Conservation (phyloP, 1,140 invertebrate genomes). For the Babylonia areolata region DNA sequence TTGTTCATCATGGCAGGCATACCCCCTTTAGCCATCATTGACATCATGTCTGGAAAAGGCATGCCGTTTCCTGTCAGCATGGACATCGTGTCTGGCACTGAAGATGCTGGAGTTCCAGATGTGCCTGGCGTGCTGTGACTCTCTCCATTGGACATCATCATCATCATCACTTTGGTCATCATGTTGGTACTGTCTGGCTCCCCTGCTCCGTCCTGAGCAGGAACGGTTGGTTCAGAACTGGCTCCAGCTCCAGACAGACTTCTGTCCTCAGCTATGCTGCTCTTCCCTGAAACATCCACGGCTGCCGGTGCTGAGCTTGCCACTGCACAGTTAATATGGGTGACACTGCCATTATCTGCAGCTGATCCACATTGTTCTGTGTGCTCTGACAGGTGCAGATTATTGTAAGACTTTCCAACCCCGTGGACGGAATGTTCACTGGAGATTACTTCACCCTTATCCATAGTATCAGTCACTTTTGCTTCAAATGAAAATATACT, state of each 20-base stretch:
- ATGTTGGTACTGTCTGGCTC: not conserved
- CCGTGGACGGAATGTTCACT: not conserved
- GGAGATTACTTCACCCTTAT: not conserved
- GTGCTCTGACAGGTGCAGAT: not conserved
- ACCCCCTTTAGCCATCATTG: conserved; percentile 25
- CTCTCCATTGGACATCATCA: conserved; percentile 12
- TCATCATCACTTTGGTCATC: not conserved
- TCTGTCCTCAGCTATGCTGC: not conserved
- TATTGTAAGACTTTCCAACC: not conserved
- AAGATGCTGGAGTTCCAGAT: not conserved
- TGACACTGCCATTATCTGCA: not conserved
- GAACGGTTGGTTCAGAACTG: not conserved
- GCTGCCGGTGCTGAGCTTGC: not conserved
- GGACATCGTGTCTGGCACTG: not conserved
- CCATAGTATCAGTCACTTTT: not conserved
- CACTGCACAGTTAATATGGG: not conserved
- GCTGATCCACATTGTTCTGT: not conserved
- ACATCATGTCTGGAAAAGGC: conserved; percentile 25
- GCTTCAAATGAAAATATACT: not conserved
- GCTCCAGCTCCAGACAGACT: not conserved
- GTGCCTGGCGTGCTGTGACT: too few relatives aligned
- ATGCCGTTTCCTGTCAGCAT: not conserved
- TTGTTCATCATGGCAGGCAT: conserved; percentile 26
- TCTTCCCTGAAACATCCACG: not conserved
- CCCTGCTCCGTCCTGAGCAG: not conserved